Base-by-base conservation (phyloP, 2,113 vertebrate genomes). In the Cettia cetti region DNA sequence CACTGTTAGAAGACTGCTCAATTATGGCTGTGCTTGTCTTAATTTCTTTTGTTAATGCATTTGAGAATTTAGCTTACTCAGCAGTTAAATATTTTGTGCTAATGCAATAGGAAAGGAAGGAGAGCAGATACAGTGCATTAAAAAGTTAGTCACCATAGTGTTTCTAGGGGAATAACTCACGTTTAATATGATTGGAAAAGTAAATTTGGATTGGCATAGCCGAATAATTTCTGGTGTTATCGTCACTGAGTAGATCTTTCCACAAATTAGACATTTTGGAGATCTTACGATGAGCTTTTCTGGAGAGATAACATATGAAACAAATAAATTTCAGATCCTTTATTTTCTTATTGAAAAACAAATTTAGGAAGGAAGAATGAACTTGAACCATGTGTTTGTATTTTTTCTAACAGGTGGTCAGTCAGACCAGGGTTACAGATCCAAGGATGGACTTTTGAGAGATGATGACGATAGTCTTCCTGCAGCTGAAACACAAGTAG, bases 391-490 rank as follows among this genome's bases (percentile, higher is more conserved):
- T 44, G 11, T 89, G 23, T 28, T 54, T 94, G 5, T 70, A 33
- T 97, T 97, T 56, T 71, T 96, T 95, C 19, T 54, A 91, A 89
- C 89, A 98, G 98, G 98, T 24, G 97, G 96, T 84, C 99, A 98
- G 92, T 99, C 98, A 79, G 99, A 99, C 96, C 99, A 99, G 89
- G 98, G 98, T 88, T 99, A 98, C 11, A 98, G 98, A 74, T 99
- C 98, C 17, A 99, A 99, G 94, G 99, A 99, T 94, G 99, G 99
- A 95, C 96, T 99, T 33, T 71, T 98, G 96, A 98, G 98, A 96
- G 98, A 98, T 39, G 95, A 96, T 75, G 54, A 87, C 39, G 97
- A 98, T 68, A 71, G 92, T 23, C 92, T 89, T 54, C 98, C 96
- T 30, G 21, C 96, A 64, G 52, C 82, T 45, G 95, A 97, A 83